Base-by-base conservation (phyloP, 1,140 invertebrate genomes). In the Drosophila sproati region DNA sequence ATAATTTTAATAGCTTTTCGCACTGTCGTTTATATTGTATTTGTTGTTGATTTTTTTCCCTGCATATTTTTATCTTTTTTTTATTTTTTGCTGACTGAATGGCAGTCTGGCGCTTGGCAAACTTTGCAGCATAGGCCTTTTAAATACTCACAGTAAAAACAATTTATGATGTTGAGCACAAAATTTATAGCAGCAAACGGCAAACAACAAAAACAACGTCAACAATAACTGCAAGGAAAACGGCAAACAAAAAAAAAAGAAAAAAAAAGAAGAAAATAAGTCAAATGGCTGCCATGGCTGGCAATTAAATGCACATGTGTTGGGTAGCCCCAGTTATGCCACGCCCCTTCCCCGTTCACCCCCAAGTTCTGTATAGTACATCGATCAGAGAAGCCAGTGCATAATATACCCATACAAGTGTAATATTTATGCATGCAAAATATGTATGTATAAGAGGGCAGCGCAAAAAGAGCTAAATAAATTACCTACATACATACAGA, bases 291-390 rank as follows among this genome's bases (percentile, higher is more conserved):
- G 69, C 39, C 43, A 62, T 52, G 34, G 57, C 34, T 35, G 37
- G 77, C 73, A 79, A 81, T 81, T 81, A 80, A 77, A 67, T 81
- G 63, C 55, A 80, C 52, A 73, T 63, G 74, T 63, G 70, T 67
- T 57, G 54, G 8, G 8, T 29, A 34, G 31, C 39, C 39, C 10
- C 31, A 54, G 56, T 34, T 41, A 32, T 12, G 3, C 28, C 5
- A 56, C 31, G 6, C 4, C 32, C 31, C 32, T 5, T 12, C 35
- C 7, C 8, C 12, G 20, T 10, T 35, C 37, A 3, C n/a, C 34
- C 1, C 1, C 39, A 4, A 12, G 7, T 2, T 10, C 20, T 20
- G 39, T 20, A 20, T 20, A 20, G 20, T 20, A 20, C 32, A 37
- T 2, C 51, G 51, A 64, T 35, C 48, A 20, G 37, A 12, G 47